phyloP scores from a whole-genome alignment of 2,797 vertebrate genomes.

The Sebastes hopkinsi region DNA sequence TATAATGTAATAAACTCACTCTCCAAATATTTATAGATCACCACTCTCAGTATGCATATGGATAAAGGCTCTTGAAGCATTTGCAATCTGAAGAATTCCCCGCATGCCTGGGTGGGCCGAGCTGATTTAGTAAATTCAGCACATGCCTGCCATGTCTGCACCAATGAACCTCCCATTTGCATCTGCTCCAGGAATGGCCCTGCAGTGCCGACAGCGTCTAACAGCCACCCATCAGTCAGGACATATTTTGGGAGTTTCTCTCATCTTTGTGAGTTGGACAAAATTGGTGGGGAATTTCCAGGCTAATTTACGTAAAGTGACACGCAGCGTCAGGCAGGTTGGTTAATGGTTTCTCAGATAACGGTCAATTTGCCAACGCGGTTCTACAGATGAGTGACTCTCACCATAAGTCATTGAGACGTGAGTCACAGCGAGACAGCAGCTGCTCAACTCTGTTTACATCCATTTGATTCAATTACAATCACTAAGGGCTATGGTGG shows the following conservation, averaged over 20 bases:
- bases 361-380: neutral
- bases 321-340: neutral
- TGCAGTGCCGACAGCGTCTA: conserved; percentile 1
- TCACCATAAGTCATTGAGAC: neutral
- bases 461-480: neutral
- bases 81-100: conserved; percentile 13
- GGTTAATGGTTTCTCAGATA: conserved; percentile 8
- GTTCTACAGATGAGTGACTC: neutral
- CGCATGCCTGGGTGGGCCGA: conserved; percentile 8
- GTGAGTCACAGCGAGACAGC: neutral
- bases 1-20: neutral
- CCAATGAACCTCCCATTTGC: conserved; percentile 11
- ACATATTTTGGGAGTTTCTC: conserved; percentile 13
- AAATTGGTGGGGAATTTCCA: neutral
- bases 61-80: neutral
- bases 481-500: neutral
- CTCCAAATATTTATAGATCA: neutral
- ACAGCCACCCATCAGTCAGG: neutral
- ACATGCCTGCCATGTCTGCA: conserved; percentile 43
- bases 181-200: conserved; percentile 45
- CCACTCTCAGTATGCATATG: neutral
- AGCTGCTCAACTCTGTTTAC: neutral
- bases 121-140: conserved; percentile 49
- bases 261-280: conserved; percentile 1
- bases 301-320: neutral